phyloP scores from a whole-genome alignment of 2,113 vertebrate genomes.

The Herpetotheres cachinnans region DNA sequence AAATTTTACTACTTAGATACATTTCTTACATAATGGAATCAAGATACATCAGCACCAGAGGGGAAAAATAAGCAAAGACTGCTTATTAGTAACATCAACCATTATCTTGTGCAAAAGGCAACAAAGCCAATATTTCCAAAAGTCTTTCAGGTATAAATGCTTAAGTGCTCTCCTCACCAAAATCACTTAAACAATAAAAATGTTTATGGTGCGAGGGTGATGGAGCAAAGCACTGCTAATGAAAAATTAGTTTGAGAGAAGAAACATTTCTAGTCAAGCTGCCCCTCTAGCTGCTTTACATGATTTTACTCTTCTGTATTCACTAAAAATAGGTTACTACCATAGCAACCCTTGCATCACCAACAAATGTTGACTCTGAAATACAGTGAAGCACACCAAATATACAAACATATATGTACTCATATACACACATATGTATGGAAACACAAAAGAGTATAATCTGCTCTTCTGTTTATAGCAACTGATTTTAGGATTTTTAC shows the following conservation, averaged over 20 bases:
- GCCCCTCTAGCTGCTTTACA: constrained; percentile 24
- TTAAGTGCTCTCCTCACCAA: not conserved
- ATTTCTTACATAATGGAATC: not conserved
- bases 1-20: not conserved
- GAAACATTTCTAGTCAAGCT: not conserved
- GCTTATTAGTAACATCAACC: not conserved
- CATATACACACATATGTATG: not conserved
- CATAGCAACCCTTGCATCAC: constrained; percentile 66
- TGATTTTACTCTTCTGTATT: constrained; percentile 24
- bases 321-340: constrained; percentile 70
- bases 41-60: not conserved
- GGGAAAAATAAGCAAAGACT: not conserved
- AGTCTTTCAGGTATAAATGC: not conserved
- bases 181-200: not conserved
- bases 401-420: not conserved
- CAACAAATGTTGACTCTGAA: constrained; percentile 41
- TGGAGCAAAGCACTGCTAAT: not conserved
- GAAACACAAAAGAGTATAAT: not conserved
- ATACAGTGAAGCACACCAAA: not conserved
- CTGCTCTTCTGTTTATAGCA: not conserved
- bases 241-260: not conserved
- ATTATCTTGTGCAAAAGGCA: not conserved
- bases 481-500: not conserved
- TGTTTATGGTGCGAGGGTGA: not conserved
- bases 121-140: not conserved